phyloP scores from a whole-genome alignment of 2,113 vertebrate species.

The Trogon surrucura region DNA sequence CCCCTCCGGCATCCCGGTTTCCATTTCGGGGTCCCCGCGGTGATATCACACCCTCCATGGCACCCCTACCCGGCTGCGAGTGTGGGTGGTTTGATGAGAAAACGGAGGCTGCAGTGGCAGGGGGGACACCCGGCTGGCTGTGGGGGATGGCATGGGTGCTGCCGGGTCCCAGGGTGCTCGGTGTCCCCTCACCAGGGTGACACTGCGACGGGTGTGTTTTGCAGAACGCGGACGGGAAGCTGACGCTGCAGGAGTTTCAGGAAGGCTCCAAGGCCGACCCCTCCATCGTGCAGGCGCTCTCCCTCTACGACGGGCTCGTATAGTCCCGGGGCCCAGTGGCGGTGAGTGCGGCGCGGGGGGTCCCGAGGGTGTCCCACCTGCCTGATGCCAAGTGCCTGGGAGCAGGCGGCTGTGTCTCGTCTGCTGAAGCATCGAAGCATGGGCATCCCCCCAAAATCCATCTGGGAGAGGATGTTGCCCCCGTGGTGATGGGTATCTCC shows the following conservation, averaged over 20 bases:
- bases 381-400: not conserved
- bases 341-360: constrained; percentile 71
- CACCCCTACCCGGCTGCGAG: not conserved
- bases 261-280: constrained; percentile 98
- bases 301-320: constrained; percentile 97
- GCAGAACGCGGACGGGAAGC: constrained; percentile 94
- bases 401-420: not conserved
- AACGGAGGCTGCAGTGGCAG: accelerated
- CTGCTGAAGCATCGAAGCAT: not conserved
- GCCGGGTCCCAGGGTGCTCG: accelerated
- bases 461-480: too few species aligned
- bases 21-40: not conserved
- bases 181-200: accelerated
- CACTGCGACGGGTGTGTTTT: not conserved
- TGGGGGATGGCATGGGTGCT: not conserved
- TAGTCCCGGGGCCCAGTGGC: constrained; percentile 76
- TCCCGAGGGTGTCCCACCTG: accelerated
- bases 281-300: constrained; percentile 96
- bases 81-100: accelerated
- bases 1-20: accelerated
- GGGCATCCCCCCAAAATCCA: not conserved
- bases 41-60: not conserved
- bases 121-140: accelerated
- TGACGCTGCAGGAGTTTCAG: constrained; percentile 98
- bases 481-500: not conserved